phyloP scores from a whole-genome alignment of 2,888 invertebrate genomes.

The Troilus luridus region DNA sequence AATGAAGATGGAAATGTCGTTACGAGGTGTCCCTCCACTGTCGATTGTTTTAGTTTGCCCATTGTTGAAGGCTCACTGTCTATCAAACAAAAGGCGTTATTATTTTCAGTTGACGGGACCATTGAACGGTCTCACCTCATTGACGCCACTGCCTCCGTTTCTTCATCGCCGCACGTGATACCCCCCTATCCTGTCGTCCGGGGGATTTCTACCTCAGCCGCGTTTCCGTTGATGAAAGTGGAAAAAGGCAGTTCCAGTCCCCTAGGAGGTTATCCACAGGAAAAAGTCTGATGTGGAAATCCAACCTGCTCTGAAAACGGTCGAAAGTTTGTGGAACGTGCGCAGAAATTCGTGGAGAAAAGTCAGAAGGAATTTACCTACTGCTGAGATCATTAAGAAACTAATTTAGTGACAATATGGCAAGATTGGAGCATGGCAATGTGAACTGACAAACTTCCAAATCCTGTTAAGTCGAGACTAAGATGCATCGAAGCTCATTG shows the following conservation, averaged over 20 bases:
- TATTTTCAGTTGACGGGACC: conserved; percentile 31
- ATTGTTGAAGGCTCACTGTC: conserved; percentile 2
- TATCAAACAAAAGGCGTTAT: conserved; percentile 40
- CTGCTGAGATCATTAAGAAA: too few relatives aligned
- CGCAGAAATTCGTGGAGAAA: background rate
- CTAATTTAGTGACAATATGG: too few relatives aligned
- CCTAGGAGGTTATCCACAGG: background rate
- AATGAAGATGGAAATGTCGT: conserved; percentile 41
- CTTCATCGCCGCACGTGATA: conserved; percentile 38
- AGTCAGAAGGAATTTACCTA: background rate
- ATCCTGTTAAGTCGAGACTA: too few relatives aligned
- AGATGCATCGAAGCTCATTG: too few relatives aligned
- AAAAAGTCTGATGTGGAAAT: conserved; percentile 1
- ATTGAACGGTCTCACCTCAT: conserved; percentile 43
- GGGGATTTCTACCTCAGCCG: background rate
- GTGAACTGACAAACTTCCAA: too few relatives aligned
- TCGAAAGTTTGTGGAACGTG: background rate
- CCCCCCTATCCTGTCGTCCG: background rate
- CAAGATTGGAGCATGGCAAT: too few relatives aligned
- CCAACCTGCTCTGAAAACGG: background rate
- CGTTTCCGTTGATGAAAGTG: conserved; percentile 47
- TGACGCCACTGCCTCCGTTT: conserved; percentile 44
- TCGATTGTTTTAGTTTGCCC: conserved; percentile 47
- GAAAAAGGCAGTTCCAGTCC: conserved; percentile 23
- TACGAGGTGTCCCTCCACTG: conserved; percentile 29